Evolutionary conservation across 2,888 invertebrate species (phyloP).

Genomic region (Tubulanus polymorphus): DNA sequence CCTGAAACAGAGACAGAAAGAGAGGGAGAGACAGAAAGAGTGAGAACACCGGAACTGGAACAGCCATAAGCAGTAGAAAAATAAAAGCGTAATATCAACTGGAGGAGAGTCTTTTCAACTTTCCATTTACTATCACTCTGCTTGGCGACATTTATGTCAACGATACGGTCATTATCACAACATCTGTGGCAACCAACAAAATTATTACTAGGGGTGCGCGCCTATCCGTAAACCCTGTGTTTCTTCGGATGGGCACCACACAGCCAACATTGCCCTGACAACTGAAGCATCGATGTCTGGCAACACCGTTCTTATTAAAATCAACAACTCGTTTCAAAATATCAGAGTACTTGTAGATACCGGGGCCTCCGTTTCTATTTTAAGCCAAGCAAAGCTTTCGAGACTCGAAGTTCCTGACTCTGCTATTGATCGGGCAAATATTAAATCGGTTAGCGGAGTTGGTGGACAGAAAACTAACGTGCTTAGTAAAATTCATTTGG

Average conservation of each 20-base stretch:
- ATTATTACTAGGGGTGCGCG: slow-evolving; percentile 1
- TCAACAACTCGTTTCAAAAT: too few species aligned
- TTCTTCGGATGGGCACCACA: too few species aligned
- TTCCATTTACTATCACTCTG: too few species aligned
- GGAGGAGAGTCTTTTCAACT: too few species aligned
- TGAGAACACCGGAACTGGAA: too few species aligned
- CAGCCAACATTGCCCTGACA: background rate
- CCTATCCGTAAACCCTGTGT: background rate
- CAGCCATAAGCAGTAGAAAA: too few species aligned
- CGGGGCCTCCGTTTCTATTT: background rate
- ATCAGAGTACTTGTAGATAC: slow-evolving; percentile 2
- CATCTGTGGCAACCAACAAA: too few species aligned
- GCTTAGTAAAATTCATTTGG: slow-evolving; percentile 6
- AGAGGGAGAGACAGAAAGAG: too few species aligned
- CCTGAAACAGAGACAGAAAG: too few species aligned
- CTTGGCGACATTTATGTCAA: background rate
- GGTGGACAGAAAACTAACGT: slow-evolving; percentile 4
- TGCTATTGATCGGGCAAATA: background rate
- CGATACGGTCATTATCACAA: background rate
- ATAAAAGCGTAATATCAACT: too few species aligned
- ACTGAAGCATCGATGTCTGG: background rate
- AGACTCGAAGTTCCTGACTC: background rate
- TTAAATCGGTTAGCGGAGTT: background rate
- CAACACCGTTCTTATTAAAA: too few species aligned
- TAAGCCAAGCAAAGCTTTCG: background rate